Evolutionary conservation across 2,888 invertebrate genomes (phyloP), one percentile per base, ranked within the genome.

Genomic region (Prosopocoilus inquinatus): DNA sequence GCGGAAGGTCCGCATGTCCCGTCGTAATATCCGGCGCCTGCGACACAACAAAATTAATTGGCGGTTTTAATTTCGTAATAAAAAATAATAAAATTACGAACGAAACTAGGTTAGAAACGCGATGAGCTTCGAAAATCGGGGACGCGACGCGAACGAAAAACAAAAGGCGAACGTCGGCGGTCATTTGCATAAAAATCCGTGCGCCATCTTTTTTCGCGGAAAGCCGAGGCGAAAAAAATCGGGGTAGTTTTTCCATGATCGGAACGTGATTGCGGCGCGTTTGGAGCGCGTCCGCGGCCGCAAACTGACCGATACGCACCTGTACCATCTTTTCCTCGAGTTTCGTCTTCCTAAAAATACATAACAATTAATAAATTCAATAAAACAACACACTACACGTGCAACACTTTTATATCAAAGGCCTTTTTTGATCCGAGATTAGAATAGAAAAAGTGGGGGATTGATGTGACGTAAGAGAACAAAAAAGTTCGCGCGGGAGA

Each of bases 1-100:
- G 88, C 45, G 88, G 87, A 64, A 91, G 80, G 75, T 91, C 90
- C 70, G 86, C 85, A 73, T 89, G 87, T 55, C 76, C 76, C 72
- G 83, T 82, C 69, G 79, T 79, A 67, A 84, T 82, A 68, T 84
- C 84, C 60, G 81, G 77, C 70, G 57, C 57, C 57, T 57, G 20
- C 33, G n/a, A n/a, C n/a, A n/a, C n/a, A n/a, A n/a, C n/a, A n/a
- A n/a, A 49, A 45, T 36, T 9, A 28, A 28, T n/a, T 39, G 43
- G 15, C 9, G n/a, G 11, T 20, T n/a, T 11, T 32, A 43, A 50
- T 41, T 20, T 41, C 38, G 15, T 35, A 12, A 20, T 2, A 2
- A n/a, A 46, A 36, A 38, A 15, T 46, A 3, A 11, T n/a, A 7
- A 16, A 9, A 32, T 46, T 32, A 46, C 11, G 0, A 46, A 5